Evolutionary conservation across 2,797 vertebrate genomes (phyloP), one percentile per base, ranked within the genome.

Genomic region (Hipposideros larvatus): DNA sequence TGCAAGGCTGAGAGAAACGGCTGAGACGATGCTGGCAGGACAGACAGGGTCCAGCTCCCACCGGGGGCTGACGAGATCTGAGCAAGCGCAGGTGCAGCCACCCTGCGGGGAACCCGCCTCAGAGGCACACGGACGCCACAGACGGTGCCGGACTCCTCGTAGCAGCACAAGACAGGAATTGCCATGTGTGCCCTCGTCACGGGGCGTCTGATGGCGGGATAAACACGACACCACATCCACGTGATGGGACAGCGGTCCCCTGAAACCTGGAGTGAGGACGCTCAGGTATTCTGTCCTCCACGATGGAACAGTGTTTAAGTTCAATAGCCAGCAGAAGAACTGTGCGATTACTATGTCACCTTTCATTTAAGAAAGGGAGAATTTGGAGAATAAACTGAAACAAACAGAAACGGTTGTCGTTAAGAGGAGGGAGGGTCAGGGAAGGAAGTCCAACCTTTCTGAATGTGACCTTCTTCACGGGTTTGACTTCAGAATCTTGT

Each of bases 371-470:
- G 48, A 51, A 51, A 51, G 48, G 48, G 48, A 51, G 48, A 51
- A 51, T 15, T 51, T n/a, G 61, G 7, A 66, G 61, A 10, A 84
- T 6, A 16, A 34, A 4, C 13, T 19, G 48, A 48, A 11, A 22
- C 5, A 1, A 4, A 11, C 0, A 31, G 43, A 24, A 11, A 51
- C 0, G 6, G 61, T 26, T 4, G 5, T 31, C 7, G 13, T 5
- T 15, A 5, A 28, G 68, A 4, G 43, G n/a, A 16, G 71, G 48
- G 4, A 1, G 1, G 53, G 19, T 31, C 41, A 24, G 2, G 48
- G 48, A 51, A 51, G 34, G 57, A 22, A 34, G 26, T 21, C 34
- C 26, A 11, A 31, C 61, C n/a, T 43, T 37, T 61, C 87, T 68
- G 70, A 16, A 26, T 7, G 8, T 7, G 51, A 24, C 65, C 71